Evolutionary conservation across 1,140 invertebrate genomes (phyloP), one percentile per base, ranked within the genome.

Genomic region (Nixonia krombeini): DNA sequence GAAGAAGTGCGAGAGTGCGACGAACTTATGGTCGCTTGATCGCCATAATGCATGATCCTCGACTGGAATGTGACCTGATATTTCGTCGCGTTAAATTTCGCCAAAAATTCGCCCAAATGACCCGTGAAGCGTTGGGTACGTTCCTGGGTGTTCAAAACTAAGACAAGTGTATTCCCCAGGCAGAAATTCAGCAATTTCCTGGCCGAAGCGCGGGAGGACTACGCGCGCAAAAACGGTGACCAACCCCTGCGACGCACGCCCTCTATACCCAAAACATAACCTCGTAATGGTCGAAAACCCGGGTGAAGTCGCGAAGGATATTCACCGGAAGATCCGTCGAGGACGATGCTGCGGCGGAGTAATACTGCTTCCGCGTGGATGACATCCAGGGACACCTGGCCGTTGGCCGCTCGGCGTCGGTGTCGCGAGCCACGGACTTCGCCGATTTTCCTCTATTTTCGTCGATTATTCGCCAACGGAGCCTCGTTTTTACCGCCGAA

Each of bases 251-350:
- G 68, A 21, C 17, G 58, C 47, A 80, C 83, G 83, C 83, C 83
- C 82, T 84, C 83, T 85, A 79, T 79, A 79, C 70, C 66, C 68
- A 72, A 59, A 66, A 76, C 76, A 83, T 85, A 85, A 85, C 83
- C 83, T 85, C 76, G 70, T 70, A 75, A 51, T 40, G 40, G 10
- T 40, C 28, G n/a, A 26, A 51, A 51, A 38, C 26, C 21, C 23
- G 8, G 5, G 17, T 12, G 13, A 50, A 50, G 26, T 15, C 10
- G 4, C 5, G 37, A 23, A 4, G 10, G 5, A 12, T 15, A 38
- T 5, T 26, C 33, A 16, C 31, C 1, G n/a, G 12, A 18, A 13
- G 35, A 37, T 7, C 7, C 35, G 9, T 15, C 15, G 10, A 16
- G 35, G 7, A 16, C 10, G 35, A 37, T 0, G 7, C 16, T 21